phyloP scores from a whole-genome alignment of 2,113 vertebrate genomes.

The Hippocampus comes region DNA sequence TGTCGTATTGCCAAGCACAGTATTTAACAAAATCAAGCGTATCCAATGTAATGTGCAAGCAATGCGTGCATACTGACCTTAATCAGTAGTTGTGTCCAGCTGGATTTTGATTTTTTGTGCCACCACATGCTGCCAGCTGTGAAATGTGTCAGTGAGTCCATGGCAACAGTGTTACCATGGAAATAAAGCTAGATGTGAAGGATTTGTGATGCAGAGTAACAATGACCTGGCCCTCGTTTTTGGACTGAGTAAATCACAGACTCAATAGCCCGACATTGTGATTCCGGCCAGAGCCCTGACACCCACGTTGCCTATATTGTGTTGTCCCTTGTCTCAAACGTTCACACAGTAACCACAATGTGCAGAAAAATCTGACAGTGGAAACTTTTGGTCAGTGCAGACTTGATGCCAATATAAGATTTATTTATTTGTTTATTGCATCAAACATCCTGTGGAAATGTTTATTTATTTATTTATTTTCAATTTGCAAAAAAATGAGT shows the following conservation, averaged over 20 bases:
- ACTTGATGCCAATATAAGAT: neutral
- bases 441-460: conserved; percentile 44
- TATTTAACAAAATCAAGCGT: neutral
- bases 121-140: neutral
- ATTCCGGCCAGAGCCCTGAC: neutral
- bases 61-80: neutral
- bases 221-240: neutral
- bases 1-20: neutral
- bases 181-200: neutral
- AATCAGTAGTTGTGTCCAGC: neutral
- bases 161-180: conserved; percentile 55
- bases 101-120: neutral
- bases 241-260: neutral
- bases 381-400: conserved; percentile 1
- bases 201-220: neutral
- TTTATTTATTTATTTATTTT: conserved; percentile 42
- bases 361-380: neutral
- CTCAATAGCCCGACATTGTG: neutral
- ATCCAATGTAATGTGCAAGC: neutral
- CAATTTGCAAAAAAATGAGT: conserved; percentile 36
- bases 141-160: conserved; percentile 16
- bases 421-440: neutral
- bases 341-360: neutral
- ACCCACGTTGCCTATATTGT: neutral
- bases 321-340: neutral